Percentiles rank a stretch among this genome's conserved stretches.
Evolutionary conservation across 30 jellyfish, hydroid and myxozoan species (phyloP).

Genomic region (Turritopsis dohrnii): DNA sequence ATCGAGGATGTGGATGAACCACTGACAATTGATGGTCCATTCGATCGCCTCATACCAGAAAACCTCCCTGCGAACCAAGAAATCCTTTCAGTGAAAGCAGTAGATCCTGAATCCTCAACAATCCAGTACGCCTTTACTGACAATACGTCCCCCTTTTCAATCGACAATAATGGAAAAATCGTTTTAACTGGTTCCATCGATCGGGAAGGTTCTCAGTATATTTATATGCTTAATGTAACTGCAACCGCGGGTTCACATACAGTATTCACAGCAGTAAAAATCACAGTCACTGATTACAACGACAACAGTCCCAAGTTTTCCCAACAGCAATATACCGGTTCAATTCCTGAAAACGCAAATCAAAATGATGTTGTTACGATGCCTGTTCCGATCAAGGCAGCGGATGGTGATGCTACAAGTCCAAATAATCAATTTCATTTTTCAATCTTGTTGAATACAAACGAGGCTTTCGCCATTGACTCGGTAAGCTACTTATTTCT

Average conservation of each 20-base stretch:
- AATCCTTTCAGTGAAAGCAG: slow-evolving; percentile 23
- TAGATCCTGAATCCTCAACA: neutral
- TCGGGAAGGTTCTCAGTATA: slow-evolving; percentile 33
- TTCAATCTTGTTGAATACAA: neutral
- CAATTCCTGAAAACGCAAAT: neutral
- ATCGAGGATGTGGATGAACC: neutral
- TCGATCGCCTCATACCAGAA: neutral
- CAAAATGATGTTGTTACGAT: neutral
- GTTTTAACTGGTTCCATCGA: slow-evolving; percentile 43
- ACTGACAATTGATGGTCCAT: slow-evolving; percentile 6
- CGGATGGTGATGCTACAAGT: neutral
- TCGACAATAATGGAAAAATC: slow-evolving; percentile 29
- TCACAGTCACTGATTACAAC: slow-evolving; percentile 2
- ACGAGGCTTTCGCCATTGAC: neutral
- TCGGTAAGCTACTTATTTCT: neutral
- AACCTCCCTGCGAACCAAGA: neutral
- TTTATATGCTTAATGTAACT: slow-evolving; percentile 21
- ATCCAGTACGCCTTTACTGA: neutral
- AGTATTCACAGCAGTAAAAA: slow-evolving; percentile 3
- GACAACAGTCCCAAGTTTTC: slow-evolving; percentile 4
- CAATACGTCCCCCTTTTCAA: neutral
- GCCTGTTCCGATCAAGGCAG: neutral
- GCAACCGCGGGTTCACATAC: slow-evolving; percentile 43
- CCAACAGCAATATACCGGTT: neutral
- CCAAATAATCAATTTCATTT: neutral